These are phyloP conservation scores for Ardeotis arabs DNA, from an alignment of 2,113 vertebrate genomes.

Conservation along the genomic window DNA sequence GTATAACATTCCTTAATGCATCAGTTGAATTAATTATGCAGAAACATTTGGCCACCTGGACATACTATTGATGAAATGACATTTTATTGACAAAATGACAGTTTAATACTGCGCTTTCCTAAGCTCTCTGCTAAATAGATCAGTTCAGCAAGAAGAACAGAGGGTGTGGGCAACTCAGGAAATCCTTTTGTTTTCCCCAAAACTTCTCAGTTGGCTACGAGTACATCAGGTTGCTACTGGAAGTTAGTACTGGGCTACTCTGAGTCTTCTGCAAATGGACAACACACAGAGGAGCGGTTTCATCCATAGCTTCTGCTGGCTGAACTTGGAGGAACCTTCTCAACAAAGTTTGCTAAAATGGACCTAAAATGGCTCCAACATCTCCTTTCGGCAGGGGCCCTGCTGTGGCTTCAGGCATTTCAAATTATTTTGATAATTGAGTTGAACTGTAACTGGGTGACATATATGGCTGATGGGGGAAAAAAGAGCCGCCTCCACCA, in stretches of 20 bases:
- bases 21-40: slow-evolving; percentile 76
- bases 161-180: not conserved
- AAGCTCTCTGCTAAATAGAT: slow-evolving; percentile 26
- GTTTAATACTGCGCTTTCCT: slow-evolving; percentile 68
- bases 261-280: not conserved
- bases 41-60: slow-evolving; percentile 64
- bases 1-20: slow-evolving; percentile 77
- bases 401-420: not conserved
- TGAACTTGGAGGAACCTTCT: not conserved
- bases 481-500: not conserved
- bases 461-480: not conserved
- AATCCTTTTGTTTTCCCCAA: not conserved
- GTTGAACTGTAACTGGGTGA: not conserved
- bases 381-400: not conserved
- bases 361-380: not conserved
- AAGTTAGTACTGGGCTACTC: not conserved
- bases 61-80: slow-evolving; percentile 66
- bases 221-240: not conserved
- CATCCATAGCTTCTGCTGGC: not conserved
- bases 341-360: not conserved
- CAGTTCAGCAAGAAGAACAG: not conserved
- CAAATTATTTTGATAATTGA: not conserved
- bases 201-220: not conserved
- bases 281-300: not conserved
- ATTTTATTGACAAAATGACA: slow-evolving; percentile 79